Conservation (phyloP, 1,140 invertebrate species). For the Macrobrachium nipponense region DNA sequence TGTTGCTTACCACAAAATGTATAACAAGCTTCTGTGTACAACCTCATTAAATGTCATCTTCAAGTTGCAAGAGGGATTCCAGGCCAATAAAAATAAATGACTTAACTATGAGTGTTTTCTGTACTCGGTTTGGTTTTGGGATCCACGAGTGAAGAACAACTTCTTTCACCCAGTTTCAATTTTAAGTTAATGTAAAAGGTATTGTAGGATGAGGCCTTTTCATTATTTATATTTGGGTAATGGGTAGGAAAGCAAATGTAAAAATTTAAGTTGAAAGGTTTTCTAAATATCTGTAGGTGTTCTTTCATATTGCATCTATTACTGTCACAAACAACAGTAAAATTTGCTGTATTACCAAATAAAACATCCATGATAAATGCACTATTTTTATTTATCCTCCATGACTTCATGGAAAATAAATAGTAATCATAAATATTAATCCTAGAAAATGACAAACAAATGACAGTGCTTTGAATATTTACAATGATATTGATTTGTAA, state of each 20-base stretch:
- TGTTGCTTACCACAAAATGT: conserved; percentile 43
- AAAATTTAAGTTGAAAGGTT: conserved; percentile 45
- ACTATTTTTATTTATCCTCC: conserved; percentile 13
- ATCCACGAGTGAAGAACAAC: conserved; percentile 1
- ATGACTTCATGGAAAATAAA: neutral
- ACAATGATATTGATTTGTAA: too few species aligned
- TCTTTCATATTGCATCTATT: conserved; percentile 60
- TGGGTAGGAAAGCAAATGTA: conserved; percentile 49
- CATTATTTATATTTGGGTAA: conserved; percentile 61
- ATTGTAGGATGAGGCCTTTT: conserved; percentile 18
- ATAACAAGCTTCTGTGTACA: conserved; percentile 39
- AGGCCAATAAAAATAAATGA: conserved; percentile 2
- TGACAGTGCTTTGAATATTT: too few species aligned
- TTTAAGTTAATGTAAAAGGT: conserved; percentile 14
- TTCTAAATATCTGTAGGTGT: conserved; percentile 60
- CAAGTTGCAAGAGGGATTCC: conserved; percentile 21
- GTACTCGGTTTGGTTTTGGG: neutral
- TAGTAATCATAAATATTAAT: neutral
- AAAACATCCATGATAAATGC: conserved; percentile 52
- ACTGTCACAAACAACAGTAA: conserved; percentile 62
- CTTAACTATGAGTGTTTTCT: conserved; percentile 4
- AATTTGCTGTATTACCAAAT: conserved; percentile 60
- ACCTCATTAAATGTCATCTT: conserved; percentile 33
- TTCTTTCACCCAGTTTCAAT: conserved; percentile 1
- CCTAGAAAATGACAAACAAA: neutral